Conservation (phyloP, 2,797 vertebrate genomes). For the Pterois miles region DNA sequence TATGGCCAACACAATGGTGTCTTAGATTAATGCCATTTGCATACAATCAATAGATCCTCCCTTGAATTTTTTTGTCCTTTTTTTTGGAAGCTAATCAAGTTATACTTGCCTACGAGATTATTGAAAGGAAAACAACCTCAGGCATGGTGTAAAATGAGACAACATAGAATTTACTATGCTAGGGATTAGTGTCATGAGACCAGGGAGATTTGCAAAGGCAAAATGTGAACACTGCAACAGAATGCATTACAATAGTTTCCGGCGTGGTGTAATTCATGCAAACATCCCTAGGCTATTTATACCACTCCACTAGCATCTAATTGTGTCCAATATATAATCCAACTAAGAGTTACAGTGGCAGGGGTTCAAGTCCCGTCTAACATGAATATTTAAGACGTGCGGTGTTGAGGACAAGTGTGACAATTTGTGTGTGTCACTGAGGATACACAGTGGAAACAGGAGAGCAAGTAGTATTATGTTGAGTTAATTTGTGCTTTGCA, state of each 20-base stretch:
- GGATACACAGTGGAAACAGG: conserved; percentile 6
- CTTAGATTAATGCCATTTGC: conserved; percentile 82
- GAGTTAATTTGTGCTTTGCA: conserved; percentile 15
- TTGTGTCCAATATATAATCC: conserved; percentile 82
- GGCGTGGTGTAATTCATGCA: conserved; percentile 77
- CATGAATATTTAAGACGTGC: conserved; percentile 77
- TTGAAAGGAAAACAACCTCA: conserved; percentile 78
- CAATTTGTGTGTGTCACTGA: conserved; percentile 51
- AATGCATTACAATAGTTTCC: conserved; percentile 78
- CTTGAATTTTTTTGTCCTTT: conserved; percentile 62
- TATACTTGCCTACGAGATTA: conserved; percentile 78
- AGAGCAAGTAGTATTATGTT: neutral
- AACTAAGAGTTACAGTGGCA: conserved; percentile 78
- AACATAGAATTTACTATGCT: conserved; percentile 70
- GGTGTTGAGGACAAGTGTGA: conserved; percentile 62
- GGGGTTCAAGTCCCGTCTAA: conserved; percentile 71
- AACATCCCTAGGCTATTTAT: conserved; percentile 81
- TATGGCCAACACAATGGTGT: conserved; percentile 72
- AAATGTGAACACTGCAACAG: conserved; percentile 73
- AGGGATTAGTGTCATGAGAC: conserved; percentile 80
- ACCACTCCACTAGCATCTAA: conserved; percentile 77
- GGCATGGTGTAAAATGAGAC: conserved; percentile 74
- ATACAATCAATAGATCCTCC: conserved; percentile 82
- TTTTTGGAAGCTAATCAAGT: conserved; percentile 77
- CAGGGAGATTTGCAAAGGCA: conserved; percentile 73